These are phyloP conservation scores for Calyptommatus sinebrachiatus DNA, from an alignment of 2,113 vertebrate species.

Conservation along the genomic window DNA sequence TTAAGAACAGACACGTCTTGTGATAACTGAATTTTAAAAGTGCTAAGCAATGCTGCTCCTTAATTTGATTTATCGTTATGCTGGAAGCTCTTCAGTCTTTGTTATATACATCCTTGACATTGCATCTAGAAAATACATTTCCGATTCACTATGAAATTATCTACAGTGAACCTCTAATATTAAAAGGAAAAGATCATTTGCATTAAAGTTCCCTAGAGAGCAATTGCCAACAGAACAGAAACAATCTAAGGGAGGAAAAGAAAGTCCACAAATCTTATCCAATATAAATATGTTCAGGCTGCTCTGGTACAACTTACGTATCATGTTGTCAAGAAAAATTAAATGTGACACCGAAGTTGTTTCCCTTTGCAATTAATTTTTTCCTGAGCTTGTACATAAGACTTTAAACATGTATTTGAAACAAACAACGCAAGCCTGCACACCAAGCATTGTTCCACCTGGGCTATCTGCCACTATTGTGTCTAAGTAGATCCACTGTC, in stretches of 20 bases:
- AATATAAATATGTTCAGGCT: conserved; percentile 8
- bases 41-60: background rate
- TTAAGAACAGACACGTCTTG: background rate
- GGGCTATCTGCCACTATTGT: conserved; percentile 60
- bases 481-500: conserved; percentile 33
- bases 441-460: conserved; percentile 41
- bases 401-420: conserved; percentile 16
- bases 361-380: conserved; percentile 38
- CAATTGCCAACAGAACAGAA: background rate
- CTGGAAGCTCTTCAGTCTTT: background rate
- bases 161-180: background rate
- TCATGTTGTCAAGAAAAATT: background rate
- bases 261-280: background rate
- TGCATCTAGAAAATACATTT: conserved; percentile 3
- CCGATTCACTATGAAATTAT: conserved; percentile 9
- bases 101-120: background rate
- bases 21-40: background rate
- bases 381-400: conserved; percentile 6
- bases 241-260: background rate
- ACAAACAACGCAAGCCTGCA: conserved; percentile 32
- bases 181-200: conserved; percentile 11
- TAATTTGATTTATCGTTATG: conserved; percentile 6
- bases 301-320: background rate
- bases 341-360: background rate
- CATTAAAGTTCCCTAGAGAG: conserved; percentile 12